Conservation (phyloP, 2,797 vertebrate genomes). For the Morus bassanus region DNA sequence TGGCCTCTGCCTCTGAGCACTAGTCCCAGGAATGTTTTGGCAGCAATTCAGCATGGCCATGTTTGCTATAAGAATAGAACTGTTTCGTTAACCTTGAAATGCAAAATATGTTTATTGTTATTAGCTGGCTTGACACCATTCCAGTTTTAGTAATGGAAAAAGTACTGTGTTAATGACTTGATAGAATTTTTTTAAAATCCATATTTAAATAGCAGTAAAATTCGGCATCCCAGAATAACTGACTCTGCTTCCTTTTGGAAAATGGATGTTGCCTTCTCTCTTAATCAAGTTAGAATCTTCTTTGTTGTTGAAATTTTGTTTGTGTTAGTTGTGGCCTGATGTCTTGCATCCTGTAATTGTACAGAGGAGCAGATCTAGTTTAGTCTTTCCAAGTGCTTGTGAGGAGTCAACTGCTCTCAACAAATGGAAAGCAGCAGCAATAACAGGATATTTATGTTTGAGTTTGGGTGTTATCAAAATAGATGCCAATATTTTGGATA, state of each 20-base stretch:
- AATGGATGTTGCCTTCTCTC: neutral
- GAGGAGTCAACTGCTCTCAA: neutral
- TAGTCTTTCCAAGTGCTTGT: neutral
- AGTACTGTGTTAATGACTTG: neutral
- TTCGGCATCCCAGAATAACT: neutral
- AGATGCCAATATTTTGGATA: neutral
- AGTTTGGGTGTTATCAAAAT: neutral
- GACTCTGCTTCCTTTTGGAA: neutral
- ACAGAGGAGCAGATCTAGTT: neutral
- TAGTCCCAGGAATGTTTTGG: conserved; percentile 24
- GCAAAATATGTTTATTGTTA: neutral
- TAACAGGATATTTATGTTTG: neutral
- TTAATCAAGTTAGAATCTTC: neutral
- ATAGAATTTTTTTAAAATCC: neutral
- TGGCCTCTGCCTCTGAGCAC: neutral
- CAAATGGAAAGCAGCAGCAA: neutral
- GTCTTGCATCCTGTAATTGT: neutral
- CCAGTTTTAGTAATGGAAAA: neutral
- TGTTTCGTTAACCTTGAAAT: conserved; percentile 34
- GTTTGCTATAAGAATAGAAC: conserved; percentile 37
- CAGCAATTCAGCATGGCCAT: neutral
- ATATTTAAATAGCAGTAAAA: neutral
- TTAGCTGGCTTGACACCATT: neutral
- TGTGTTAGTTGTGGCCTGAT: neutral
- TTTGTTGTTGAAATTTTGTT: neutral